Base-by-base conservation (phyloP, 2,113 vertebrate species). In the Glaucomys volans region DNA sequence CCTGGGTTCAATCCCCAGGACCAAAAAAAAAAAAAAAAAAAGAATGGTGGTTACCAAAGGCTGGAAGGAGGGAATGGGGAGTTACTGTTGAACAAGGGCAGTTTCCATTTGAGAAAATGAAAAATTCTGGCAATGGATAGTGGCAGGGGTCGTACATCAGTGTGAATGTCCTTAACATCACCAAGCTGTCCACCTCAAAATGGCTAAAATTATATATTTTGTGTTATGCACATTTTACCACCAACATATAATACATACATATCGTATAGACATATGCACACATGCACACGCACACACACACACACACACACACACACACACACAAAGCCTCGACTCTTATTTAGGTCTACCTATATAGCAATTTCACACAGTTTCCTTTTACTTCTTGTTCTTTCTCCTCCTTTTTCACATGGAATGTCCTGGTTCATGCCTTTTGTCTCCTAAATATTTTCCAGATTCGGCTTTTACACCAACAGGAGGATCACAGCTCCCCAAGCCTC, bases 371-470 rank as follows among this genome's bases (percentile, higher is more conserved):
- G 90, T 91, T 93, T 81, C 97, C 87, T 90, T 90, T 52, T 0
- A 35, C 37, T 91, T 96, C 96, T 86, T 83, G 96, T 94, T 92
- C 91, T 89, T 82, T 90, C 87, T 59, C 91, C 97, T 91, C 66
- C 88, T 90, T 95, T 89, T 32, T 93, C 86, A 84, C 67, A 95
- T 87, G 81, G 74, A 95, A 75, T 96, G 95, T 97, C 96, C 94
- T 93, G 80, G 69, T 96, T 96, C 95, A 94, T 91, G 90, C 76
- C 81, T 97, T 97, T 59, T 84, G 91, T 88, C 92, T 97, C 96
- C 96, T 96, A 97, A 93, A 91, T 93, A 94, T 97, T 97, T 98
- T 97, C 96, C 96, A 83, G 93, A 79, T 84, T 97, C 97, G 97
- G 97, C 91, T 97, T 97, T 98, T 97, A 97, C 95, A 72, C 87